These are phyloP conservation scores for Tichodroma muraria DNA, from an alignment of 2,113 vertebrate species.

Conservation along the genomic window DNA sequence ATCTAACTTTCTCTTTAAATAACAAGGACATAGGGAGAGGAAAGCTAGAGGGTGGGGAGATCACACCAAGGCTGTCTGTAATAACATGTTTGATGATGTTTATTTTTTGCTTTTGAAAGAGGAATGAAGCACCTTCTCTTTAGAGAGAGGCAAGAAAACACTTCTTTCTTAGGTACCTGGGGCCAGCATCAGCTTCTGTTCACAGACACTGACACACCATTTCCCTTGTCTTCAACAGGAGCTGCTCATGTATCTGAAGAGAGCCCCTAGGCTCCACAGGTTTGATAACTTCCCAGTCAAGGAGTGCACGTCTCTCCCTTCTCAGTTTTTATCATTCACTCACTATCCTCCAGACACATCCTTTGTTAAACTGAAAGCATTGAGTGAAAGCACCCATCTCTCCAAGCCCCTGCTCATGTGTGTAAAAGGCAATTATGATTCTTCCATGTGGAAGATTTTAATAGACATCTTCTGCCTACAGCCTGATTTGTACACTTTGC, in stretches of 20 bases:
- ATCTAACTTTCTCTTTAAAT: slow-evolving; percentile 15
- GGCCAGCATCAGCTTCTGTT: neutral
- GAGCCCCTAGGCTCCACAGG: neutral
- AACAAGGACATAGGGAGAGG: neutral
- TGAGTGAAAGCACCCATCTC: neutral
- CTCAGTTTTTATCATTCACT: neutral
- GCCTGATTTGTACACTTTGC: neutral
- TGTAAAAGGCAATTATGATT: neutral
- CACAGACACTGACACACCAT: neutral
- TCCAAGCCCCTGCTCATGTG: neutral
- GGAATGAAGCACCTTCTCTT: neutral
- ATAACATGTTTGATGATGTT: neutral
- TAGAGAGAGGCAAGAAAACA: neutral
- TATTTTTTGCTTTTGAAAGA: neutral
- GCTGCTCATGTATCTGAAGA: neutral
- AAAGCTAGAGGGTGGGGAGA: neutral
- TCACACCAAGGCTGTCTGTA: neutral
- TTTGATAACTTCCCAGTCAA: neutral
- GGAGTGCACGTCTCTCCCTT: neutral
- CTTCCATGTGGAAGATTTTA: neutral
- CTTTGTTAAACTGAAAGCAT: neutral
- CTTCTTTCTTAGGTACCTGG: neutral
- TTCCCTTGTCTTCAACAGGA: neutral
- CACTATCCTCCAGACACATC: neutral
- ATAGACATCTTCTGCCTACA: neutral